These are phyloP conservation scores for Anagyrus pseudococci DNA, from an alignment of 2,888 invertebrate species.

Conservation along the genomic window DNA sequence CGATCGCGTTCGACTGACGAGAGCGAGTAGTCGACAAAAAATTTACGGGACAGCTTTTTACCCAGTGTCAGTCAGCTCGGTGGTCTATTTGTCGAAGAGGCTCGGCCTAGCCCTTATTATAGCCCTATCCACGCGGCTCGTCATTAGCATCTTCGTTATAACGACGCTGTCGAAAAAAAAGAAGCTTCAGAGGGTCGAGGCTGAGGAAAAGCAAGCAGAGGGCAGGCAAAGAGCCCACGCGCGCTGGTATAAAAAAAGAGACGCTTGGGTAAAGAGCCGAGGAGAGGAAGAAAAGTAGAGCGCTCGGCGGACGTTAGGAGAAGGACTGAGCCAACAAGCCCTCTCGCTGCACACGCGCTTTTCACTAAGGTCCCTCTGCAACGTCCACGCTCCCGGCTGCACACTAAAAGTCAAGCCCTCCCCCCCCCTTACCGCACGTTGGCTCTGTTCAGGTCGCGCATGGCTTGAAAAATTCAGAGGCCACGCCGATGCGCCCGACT, in stretches of 20 bases:
- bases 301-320: constrained; percentile 10
- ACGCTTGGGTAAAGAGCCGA: background rate
- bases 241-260: too few relatives aligned
- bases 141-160: constrained; percentile 27
- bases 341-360: background rate
- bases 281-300: background rate
- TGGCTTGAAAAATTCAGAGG: constrained; percentile 27
- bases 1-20: too few relatives aligned
- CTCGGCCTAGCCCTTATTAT: background rate
- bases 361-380: constrained; percentile 6
- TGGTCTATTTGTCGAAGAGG: background rate
- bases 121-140: background rate
- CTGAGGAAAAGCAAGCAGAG: background rate
- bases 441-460: constrained; percentile 13
- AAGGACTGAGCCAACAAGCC: constrained; percentile 3
- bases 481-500: background rate
- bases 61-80: too few relatives aligned
- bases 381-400: constrained; percentile 5
- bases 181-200: background rate
- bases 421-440: background rate
- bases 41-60: too few relatives aligned
- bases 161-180: background rate
- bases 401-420: constrained; percentile 21
- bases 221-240: background rate
- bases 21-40: too few relatives aligned